Conservation (phyloP, 1,140 invertebrate genomes). For the Samia ricini region DNA sequence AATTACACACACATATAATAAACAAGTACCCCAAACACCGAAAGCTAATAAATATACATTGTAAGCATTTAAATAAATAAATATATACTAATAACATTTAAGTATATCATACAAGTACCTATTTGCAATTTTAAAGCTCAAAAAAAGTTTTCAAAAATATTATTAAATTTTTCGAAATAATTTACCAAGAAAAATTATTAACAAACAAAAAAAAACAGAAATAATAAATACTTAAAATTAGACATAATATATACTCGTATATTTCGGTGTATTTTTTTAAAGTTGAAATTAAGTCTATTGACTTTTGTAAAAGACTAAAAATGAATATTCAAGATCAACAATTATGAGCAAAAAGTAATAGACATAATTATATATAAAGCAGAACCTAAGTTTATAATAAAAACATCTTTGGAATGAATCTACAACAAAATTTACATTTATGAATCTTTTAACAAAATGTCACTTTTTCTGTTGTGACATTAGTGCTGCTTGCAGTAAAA, state of each 20-base stretch:
- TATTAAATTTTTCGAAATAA: too few relatives aligned
- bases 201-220: too few relatives aligned
- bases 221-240: too few relatives aligned
- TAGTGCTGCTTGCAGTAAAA: too few relatives aligned
- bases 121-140: slow-evolving; percentile 70
- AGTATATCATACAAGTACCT: slow-evolving; percentile 39
- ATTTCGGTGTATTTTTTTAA: too few relatives aligned
- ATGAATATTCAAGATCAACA: not conserved
- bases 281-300: too few relatives aligned
- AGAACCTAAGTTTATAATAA: slow-evolving; percentile 9
- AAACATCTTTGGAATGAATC: slow-evolving; percentile 60
- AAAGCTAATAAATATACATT: slow-evolving; percentile 61
- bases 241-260: too few relatives aligned
- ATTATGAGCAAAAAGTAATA: not conserved
- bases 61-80: slow-evolving; percentile 38
- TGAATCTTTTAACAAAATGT: too few relatives aligned
- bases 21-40: slow-evolving; percentile 72
- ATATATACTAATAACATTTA: slow-evolving; percentile 21
- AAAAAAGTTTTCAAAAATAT: slow-evolving; percentile 21
- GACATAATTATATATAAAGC: not conserved
- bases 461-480: too few relatives aligned
- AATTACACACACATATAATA: slow-evolving; percentile 24
- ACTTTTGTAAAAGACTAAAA: not conserved
- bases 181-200: too few relatives aligned
- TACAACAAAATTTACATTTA: slow-evolving; percentile 20